Evolutionary conservation across 1,140 invertebrate species (phyloP).

Genomic region (Laupala kohalensis): DNA sequence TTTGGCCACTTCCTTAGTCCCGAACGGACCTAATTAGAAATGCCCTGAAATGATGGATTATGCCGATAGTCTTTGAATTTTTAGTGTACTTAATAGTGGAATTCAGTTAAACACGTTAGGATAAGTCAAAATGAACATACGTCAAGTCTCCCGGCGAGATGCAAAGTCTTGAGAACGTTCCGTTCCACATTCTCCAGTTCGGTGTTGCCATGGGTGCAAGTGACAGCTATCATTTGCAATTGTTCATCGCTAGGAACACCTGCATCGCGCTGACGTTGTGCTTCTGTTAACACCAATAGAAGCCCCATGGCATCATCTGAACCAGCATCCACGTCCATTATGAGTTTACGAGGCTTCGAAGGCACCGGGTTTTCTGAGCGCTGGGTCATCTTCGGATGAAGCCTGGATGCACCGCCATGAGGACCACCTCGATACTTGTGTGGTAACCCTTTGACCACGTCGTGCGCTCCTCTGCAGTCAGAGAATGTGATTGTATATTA

Average conservation of each 20-base stretch:
- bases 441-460: too few relatives aligned
- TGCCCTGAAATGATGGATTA: neutral
- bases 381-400: too few relatives aligned
- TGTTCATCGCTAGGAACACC: too few relatives aligned
- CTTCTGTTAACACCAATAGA: conserved; percentile 20
- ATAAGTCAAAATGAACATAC: neutral
- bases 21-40: neutral
- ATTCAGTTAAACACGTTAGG: neutral
- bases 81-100: neutral
- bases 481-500: too few relatives aligned
- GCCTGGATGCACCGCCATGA: too few relatives aligned
- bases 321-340: conserved; percentile 25
- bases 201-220: conserved; percentile 20
- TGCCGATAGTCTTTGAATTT: neutral
- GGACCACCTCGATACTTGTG: too few relatives aligned
- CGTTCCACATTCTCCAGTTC: conserved; percentile 16
- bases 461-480: too few relatives aligned
- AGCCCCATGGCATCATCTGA: conserved; percentile 25
- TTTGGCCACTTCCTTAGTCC: neutral
- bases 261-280: too few relatives aligned
- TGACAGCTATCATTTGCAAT: conserved; percentile 15
- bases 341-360: neutral
- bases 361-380: too few relatives aligned
- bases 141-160: conserved; percentile 8
- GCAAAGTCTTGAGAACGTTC: conserved; percentile 18